Evolutionary conservation across 1,140 invertebrate species (phyloP).

Genomic region (Thaumatotibia leucotreta): DNA sequence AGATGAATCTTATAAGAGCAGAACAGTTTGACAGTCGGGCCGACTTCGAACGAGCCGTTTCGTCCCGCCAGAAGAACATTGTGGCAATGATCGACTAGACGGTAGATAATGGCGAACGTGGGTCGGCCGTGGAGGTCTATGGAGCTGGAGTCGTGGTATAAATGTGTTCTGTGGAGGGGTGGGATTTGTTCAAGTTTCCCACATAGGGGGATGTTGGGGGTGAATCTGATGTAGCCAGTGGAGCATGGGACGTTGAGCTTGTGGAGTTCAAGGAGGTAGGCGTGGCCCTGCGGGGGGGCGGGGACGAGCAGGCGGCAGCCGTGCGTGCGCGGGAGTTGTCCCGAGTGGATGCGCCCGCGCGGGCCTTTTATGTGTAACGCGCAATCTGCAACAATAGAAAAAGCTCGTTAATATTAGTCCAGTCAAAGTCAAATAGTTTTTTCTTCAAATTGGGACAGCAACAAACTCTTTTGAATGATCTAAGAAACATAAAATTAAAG

Average conservation of each 20-base stretch:
- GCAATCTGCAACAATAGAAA: constrained; percentile 67
- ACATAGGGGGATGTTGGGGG: constrained; percentile 70
- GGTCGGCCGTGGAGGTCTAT: constrained; percentile 78
- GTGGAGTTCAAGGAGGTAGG: constrained; percentile 78
- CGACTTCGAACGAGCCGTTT: constrained; percentile 79
- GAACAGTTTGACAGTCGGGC: constrained; percentile 72
- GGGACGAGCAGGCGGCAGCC: constrained; percentile 56
- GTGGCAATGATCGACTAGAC: constrained; percentile 81
- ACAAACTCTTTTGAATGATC: no score
- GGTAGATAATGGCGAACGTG: constrained; percentile 79
- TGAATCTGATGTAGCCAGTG: constrained; percentile 76
- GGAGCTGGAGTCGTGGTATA: constrained; percentile 68
- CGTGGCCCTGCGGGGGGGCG: constrained; percentile 53
- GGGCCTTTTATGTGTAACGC: constrained; percentile 46
- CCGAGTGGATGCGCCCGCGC: constrained; percentile 58
- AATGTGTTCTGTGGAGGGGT: constrained; percentile 72
- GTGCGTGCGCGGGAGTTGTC: constrained; percentile 53
- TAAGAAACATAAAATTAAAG: no score
- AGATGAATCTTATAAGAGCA: constrained; percentile 81
- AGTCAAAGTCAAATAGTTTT: no score
- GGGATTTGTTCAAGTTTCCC: constrained; percentile 81
- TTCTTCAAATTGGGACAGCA: no score
- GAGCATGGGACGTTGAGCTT: constrained; percentile 81
- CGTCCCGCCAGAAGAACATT: constrained; percentile 78
- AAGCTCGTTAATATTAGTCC: no score